phyloP scores from a whole-genome alignment of 2,113 vertebrate genomes.

The Leptosomus discolor region DNA sequence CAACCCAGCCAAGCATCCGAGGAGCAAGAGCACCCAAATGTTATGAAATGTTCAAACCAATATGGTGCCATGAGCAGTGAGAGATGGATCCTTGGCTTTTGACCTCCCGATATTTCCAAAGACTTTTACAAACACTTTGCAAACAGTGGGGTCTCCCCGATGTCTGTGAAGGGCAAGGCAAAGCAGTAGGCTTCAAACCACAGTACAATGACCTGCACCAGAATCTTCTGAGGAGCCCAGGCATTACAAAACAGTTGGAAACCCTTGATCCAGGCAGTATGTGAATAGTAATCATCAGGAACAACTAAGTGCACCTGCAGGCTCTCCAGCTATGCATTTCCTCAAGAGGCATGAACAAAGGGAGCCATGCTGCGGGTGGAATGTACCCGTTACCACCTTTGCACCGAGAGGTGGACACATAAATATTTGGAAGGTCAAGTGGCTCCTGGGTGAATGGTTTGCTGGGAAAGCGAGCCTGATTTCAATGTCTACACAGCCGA shows the following conservation, averaged over 20 bases:
- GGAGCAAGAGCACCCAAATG: background rate
- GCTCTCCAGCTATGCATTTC: background rate
- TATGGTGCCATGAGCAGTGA: background rate
- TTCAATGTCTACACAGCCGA: background rate
- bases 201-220: background rate
- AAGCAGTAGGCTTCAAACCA: background rate
- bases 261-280: background rate
- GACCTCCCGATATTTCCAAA: background rate
- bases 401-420: fast-evolving
- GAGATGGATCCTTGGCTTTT: background rate
- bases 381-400: background rate
- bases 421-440: background rate
- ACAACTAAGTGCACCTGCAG: background rate
- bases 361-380: background rate
- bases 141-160: background rate
- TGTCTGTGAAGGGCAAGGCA: background rate
- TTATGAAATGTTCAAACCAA: background rate
- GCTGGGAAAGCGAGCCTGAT: background rate
- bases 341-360: background rate
- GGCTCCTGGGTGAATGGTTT: background rate
- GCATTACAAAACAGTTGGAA: background rate
- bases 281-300: background rate
- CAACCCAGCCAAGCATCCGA: fast-evolving
- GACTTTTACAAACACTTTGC: background rate
- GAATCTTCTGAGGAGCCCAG: background rate